Percentiles rank a stretch among this genome's conserved stretches.
These are phyloP conservation scores for Meteorus cinctellus DNA, from an alignment of 2,888 invertebrate species.

Conservation along the genomic window DNA sequence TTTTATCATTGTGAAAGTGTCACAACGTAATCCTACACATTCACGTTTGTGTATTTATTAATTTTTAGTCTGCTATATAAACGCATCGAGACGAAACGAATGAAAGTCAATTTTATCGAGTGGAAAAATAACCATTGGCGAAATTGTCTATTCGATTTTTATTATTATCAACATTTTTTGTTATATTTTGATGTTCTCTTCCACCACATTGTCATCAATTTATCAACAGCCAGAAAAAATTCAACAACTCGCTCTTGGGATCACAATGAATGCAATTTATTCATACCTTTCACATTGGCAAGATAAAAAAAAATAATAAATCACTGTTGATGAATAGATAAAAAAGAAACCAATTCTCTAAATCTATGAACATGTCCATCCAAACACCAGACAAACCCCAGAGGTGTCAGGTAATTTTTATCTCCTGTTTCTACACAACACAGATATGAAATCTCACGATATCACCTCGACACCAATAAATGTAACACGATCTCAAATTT, in stretches of 20 bases:
- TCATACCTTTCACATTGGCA: background rate
- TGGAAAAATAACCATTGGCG: slow-evolving; percentile 21
- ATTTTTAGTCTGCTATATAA: background rate
- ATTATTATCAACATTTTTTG: slow-evolving; percentile 10
- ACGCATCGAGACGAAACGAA: slow-evolving; percentile 34
- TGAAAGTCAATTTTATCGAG: slow-evolving; percentile 31
- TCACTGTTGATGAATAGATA: background rate
- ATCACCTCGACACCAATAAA: background rate
- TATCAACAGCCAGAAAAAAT: background rate
- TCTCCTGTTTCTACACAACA: no score
- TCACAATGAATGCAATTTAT: background rate
- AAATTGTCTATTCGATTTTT: slow-evolving; percentile 29
- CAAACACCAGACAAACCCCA: no score
- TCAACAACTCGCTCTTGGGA: background rate
- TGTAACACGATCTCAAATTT: background rate
- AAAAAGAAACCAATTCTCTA: background rate
- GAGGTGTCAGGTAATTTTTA: no score
- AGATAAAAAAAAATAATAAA: no score
- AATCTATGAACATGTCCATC: no score
- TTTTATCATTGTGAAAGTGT: slow-evolving; percentile 44
- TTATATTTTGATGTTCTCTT: background rate
- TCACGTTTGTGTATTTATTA: background rate
- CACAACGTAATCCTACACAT: slow-evolving; percentile 38
- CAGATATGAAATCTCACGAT: no score
- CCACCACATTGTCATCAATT: background rate